phyloP scores from a whole-genome alignment of 2,888 invertebrate species.

The Eupithecia abbreviata region DNA sequence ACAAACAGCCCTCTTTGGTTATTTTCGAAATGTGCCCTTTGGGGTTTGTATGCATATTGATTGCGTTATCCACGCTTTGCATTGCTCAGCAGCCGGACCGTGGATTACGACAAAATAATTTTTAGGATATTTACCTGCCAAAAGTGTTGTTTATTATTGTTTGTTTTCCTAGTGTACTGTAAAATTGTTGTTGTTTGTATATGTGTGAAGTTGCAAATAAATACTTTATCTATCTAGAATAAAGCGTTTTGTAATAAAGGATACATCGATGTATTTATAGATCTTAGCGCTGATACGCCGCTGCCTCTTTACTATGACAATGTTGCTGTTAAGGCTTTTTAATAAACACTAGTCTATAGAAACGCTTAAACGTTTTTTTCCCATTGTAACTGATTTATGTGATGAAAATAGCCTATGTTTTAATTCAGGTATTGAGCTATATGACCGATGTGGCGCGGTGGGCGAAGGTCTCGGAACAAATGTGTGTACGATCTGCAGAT shows the following conservation, averaged over 20 bases:
- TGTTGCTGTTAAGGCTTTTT: not conserved
- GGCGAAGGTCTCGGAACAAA: too few species aligned
- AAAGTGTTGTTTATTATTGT: not conserved
- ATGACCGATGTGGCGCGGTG: too few species aligned
- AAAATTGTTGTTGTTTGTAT: too few species aligned
- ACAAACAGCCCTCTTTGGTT: constrained; percentile 63
- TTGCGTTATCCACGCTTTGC: constrained; percentile 6
- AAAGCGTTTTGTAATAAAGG: not conserved
- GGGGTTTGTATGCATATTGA: constrained; percentile 54
- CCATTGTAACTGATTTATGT: too few species aligned
- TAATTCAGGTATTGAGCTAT: too few species aligned
- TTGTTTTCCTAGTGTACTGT: too few species aligned
- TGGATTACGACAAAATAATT: not conserved
- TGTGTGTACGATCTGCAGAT: too few species aligned
- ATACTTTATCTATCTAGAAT: not conserved
- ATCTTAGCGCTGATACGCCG: not conserved
- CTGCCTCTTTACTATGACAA: not conserved
- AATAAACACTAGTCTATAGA: not conserved
- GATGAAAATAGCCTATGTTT: too few species aligned
- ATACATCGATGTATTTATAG: not conserved
- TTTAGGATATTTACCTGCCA: not conserved
- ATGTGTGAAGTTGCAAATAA: too few species aligned
- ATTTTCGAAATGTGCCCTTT: constrained; percentile 68
- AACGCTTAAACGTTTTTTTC: too few species aligned
- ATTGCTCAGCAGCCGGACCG: not conserved